Conservation (phyloP, 2,113 vertebrate species). For the Podilymbus podiceps region DNA sequence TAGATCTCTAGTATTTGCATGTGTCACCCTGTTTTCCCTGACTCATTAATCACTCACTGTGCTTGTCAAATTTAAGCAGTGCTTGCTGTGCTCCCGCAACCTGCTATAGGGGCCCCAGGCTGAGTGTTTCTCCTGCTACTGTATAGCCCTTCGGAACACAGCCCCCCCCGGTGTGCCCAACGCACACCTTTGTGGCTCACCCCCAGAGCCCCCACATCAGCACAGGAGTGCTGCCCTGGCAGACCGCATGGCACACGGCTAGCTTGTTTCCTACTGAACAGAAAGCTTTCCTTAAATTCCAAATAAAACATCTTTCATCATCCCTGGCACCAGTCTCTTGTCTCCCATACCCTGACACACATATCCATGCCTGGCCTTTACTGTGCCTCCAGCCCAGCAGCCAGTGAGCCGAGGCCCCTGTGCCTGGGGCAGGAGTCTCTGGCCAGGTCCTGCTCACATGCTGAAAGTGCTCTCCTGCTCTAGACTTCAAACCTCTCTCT, state of each 20-base stretch:
- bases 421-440: not conserved
- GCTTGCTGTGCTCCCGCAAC: constrained; percentile 40
- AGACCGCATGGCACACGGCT: accelerated
- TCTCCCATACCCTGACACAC: not conserved
- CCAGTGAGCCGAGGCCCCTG: accelerated
- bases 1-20: constrained; percentile 61
- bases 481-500: not conserved
- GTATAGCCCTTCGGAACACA: not conserved
- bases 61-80: constrained; percentile 53
- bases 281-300: not conserved
- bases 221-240: not conserved
- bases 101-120: constrained; percentile 5
- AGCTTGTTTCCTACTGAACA: not conserved
- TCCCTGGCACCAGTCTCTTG: not conserved
- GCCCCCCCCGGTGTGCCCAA: accelerated
- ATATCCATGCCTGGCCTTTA: not conserved
- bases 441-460: accelerated
- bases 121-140: not conserved
- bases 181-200: accelerated
- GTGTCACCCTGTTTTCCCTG: constrained; percentile 63
- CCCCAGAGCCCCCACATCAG: not conserved
- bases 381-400: not conserved
- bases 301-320: not conserved
- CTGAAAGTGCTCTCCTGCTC: not conserved
- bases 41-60: constrained; percentile 66